These are phyloP conservation scores for Zosterops lateralis DNA, from an alignment of 2,113 vertebrate genomes.

Conservation along the genomic window DNA sequence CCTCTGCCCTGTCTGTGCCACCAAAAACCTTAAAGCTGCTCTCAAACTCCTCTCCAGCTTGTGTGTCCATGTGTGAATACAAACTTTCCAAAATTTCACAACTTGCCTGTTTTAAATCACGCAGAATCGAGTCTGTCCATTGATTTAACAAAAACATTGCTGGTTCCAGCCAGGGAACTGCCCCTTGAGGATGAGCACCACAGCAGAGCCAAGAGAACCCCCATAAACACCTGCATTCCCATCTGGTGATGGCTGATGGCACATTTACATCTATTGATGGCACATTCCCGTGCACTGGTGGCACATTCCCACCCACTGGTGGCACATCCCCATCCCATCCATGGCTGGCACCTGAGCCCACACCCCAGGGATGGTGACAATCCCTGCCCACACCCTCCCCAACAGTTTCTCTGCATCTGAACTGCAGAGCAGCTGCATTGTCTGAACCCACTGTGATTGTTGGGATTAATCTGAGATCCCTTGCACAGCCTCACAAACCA, in stretches of 20 bases:
- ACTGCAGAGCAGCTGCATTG: background rate
- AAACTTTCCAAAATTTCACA: background rate
- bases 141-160: background rate
- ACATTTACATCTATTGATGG: too few species aligned
- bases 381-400: background rate
- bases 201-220: background rate
- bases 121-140: background rate
- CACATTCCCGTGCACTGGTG: background rate
- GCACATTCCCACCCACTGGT: accelerated
- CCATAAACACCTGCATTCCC: background rate
- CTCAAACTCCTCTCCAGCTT: background rate
- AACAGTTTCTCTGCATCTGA: accelerated
- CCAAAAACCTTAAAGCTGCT: accelerated
- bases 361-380: accelerated
- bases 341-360: accelerated
- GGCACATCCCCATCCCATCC: accelerated
- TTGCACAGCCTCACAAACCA: background rate
- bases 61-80: background rate
- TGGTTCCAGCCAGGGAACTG: too few species aligned
- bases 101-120: accelerated
- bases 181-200: background rate
- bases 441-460: background rate
- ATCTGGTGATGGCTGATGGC: accelerated
- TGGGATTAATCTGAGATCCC: background rate
- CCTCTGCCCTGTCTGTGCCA: background rate